Conservation (phyloP, 1,140 invertebrate species). For the Camponotus pennsylvanicus region DNA sequence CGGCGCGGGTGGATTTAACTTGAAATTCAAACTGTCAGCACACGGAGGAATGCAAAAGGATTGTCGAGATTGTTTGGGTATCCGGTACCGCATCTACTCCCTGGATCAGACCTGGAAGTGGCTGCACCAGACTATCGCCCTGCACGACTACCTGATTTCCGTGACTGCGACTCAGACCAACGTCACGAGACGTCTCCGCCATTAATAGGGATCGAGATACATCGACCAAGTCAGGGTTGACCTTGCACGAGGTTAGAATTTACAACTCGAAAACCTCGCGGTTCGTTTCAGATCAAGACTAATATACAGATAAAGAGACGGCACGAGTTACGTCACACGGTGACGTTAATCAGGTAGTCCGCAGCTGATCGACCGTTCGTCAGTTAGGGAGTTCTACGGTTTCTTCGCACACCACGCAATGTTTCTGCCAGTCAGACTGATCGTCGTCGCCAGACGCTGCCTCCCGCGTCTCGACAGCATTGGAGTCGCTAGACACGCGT, state of each 20-base stretch:
- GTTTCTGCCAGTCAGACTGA: constrained; percentile 74
- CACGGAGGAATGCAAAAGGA: constrained; percentile 93
- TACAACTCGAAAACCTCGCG: neutral
- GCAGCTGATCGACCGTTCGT: neutral
- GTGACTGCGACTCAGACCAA: constrained; percentile 91
- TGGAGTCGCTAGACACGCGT: constrained; percentile 20
- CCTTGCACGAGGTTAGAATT: neutral
- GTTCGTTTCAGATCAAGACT: constrained; percentile 45
- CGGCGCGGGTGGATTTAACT: constrained; percentile 78
- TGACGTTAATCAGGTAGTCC: constrained; percentile 31
- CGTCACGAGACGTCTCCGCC: constrained; percentile 76
- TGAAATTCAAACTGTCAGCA: constrained; percentile 87
- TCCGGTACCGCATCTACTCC: constrained; percentile 93
- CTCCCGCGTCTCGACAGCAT: neutral
- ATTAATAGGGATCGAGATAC: constrained; percentile 72
- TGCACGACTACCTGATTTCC: constrained; percentile 94
- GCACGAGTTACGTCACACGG: neutral
- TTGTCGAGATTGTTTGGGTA: constrained; percentile 93
- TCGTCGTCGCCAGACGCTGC: constrained; percentile 40
- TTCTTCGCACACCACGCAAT: constrained; percentile 65
- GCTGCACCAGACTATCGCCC: constrained; percentile 94
- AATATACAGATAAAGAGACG: constrained; percentile 9
- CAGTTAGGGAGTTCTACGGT: neutral
- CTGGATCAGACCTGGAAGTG: constrained; percentile 97
- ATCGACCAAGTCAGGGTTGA: constrained; percentile 46